Evolutionary conservation across 2,113 vertebrate genomes (phyloP), one percentile per base, ranked within the genome.

Genomic region (Catharus minimus): DNA sequence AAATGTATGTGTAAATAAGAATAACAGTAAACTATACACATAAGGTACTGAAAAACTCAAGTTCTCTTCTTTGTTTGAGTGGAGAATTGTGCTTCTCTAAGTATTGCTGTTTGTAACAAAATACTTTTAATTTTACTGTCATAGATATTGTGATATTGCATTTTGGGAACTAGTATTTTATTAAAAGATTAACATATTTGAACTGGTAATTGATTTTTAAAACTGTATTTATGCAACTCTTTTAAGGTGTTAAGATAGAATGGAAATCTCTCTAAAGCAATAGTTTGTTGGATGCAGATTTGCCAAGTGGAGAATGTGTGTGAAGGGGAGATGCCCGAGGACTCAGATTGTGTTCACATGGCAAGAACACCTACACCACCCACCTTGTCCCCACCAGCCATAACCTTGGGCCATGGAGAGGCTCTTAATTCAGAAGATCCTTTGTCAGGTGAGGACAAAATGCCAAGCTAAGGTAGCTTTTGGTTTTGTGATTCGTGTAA

Each of bases 231-330:
- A 66, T 94, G 71, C 64, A 84, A 89, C 81, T 95, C 58, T 93
- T 90, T 90, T 67, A 90, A 92, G 84, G 86, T 96, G 43, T 82
- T 94, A 91, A 83, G 66, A 3, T 95, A 78, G 60, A 93, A 87
- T 96, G 94, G 87, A 85, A 95, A 92, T 92, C 82, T 88, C 62
- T 91, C 80, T 96, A 96, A 97, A 96, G 74, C 75, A 88, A 26
- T 94, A 36, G 95, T 94, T 96, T 97, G 72, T 96, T 96, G 90
- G 53, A 96, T 95, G 73, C 93, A 98, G 97, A 97, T 98, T 82
- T 98, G 98, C 93, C 98, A 98, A 93, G 97, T 98, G 92, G 98
- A 98, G 64, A 98, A 98, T 67, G 73, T 97, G 52, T 98, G 97
- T 82, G 94, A 98, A 67, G 97, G 98, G 81, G 98, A 98, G 88